Evolutionary conservation across 1,140 invertebrate species (phyloP).

Genomic region (Zaprionus tsacasi): DNA sequence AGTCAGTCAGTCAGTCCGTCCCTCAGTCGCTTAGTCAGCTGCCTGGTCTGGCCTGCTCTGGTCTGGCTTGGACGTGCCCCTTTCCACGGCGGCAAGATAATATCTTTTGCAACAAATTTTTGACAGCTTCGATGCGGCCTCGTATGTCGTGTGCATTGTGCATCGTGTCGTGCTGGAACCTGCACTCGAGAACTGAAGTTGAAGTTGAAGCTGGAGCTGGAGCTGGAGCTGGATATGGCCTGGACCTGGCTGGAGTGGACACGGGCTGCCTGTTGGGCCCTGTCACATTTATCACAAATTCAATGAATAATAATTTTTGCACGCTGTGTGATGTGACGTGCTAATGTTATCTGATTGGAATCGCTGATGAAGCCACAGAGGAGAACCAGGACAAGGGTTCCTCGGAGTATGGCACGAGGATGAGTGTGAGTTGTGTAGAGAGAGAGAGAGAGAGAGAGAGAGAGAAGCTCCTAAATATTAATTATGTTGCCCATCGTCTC

Average conservation of each 20-base stretch:
- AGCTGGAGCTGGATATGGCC: not conserved
- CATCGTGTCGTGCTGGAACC: slow-evolving; percentile 26
- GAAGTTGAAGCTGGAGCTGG: not conserved
- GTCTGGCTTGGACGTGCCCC: slow-evolving; percentile 23
- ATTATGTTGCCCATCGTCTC: slow-evolving; percentile 58
- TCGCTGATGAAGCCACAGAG: slow-evolving; percentile 72
- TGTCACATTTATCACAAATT: slow-evolving; percentile 84
- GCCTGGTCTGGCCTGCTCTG: slow-evolving; percentile 3
- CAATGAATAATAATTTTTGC: slow-evolving; percentile 84
- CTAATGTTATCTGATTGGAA: slow-evolving; percentile 83
- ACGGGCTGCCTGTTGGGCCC: slow-evolving; percentile 69
- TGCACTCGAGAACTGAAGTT: slow-evolving; percentile 23
- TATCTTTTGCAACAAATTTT: slow-evolving; percentile 83
- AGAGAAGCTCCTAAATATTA: slow-evolving; percentile 72
- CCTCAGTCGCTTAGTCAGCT: slow-evolving; percentile 38
- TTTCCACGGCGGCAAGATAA: slow-evolving; percentile 60
- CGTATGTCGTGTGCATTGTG: slow-evolving; percentile 34
- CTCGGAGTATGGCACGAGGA: slow-evolving; percentile 12
- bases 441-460: not conserved
- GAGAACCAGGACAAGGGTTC: not conserved
- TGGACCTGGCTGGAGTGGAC: not conserved
- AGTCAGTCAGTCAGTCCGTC: slow-evolving; percentile 32
- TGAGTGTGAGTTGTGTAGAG: not conserved
- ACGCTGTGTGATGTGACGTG: slow-evolving; percentile 81
- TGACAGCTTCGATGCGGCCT: slow-evolving; percentile 75